Conservation (phyloP, 2,113 vertebrate species). For the Furnarius figulus region DNA sequence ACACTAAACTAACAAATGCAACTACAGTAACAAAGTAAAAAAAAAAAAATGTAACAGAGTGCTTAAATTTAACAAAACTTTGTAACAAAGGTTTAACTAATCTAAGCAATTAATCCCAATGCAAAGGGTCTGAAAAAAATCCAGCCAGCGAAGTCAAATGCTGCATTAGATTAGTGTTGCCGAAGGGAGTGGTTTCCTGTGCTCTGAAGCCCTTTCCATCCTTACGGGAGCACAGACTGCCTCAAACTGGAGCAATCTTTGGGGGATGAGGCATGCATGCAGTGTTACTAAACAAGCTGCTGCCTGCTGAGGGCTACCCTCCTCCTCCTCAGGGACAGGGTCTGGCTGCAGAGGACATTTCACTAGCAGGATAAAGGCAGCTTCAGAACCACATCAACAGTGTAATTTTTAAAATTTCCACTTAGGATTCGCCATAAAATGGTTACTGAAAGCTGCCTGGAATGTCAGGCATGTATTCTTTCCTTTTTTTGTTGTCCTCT, state of each 20-base stretch:
- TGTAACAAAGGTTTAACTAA: background rate
- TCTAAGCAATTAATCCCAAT: background rate
- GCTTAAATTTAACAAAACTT: background rate
- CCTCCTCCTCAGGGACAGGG: background rate
- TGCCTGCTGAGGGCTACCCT: background rate
- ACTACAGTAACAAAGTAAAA: background rate
- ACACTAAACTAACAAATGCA: background rate
- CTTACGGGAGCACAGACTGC: background rate
- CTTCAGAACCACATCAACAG: background rate
- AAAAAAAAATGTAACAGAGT: background rate
- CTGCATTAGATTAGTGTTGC: background rate
- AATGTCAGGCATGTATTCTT: constrained; percentile 1
- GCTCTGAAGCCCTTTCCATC: constrained; percentile 17
- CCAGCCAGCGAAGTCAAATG: background rate
- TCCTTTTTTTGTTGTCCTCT: background rate
- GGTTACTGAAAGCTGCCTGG: constrained; percentile 14
- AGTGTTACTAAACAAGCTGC: background rate
- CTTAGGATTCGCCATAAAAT: background rate
- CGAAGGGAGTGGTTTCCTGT: constrained; percentile 52
- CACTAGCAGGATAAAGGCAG: background rate
- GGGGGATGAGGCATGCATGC: background rate
- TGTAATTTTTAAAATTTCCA: background rate
- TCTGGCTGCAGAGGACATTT: background rate
- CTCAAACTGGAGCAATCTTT: background rate
- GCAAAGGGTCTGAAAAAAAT: background rate